A percentile compares a stretch with the other conserved stretches of the same genome.
phyloP scores from a whole-genome alignment of 2,113 vertebrate genomes.

The Platichthys stellatus region DNA sequence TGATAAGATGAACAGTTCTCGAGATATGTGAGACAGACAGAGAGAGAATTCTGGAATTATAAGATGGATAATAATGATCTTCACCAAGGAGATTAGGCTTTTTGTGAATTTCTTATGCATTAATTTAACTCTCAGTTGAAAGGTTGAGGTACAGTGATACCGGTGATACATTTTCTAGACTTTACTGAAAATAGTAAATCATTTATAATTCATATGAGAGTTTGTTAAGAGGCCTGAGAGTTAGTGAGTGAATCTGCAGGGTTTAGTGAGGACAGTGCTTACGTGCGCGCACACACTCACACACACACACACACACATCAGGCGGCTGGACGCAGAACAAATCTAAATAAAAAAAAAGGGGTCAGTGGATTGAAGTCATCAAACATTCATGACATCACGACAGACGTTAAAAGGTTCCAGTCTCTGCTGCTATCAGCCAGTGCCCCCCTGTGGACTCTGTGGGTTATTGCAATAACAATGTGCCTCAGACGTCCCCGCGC shows the following conservation, averaged over 20 bases:
- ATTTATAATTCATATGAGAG: neutral
- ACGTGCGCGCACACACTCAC: constrained; percentile 13
- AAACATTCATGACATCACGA: constrained; percentile 77
- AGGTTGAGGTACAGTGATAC: too few relatives aligned
- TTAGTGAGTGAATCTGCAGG: constrained; percentile 9
- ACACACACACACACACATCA: constrained; percentile 27
- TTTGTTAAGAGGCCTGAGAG: neutral
- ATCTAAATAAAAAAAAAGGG: constrained; percentile 72
- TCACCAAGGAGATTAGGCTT: too few relatives aligned
- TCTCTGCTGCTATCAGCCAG: constrained; percentile 52
- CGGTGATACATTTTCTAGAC: too few relatives aligned
- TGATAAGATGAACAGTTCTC: too few relatives aligned
- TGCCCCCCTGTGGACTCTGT: constrained; percentile 74
- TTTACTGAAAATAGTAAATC: neutral
- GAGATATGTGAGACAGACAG: too few relatives aligned
- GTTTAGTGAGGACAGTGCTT: constrained; percentile 30
- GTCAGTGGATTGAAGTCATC: constrained; percentile 76
- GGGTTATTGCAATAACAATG: constrained; percentile 66
- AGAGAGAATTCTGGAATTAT: too few relatives aligned
- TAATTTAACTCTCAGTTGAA: too few relatives aligned
- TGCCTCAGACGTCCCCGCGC: constrained; percentile 19
- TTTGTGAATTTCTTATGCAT: too few relatives aligned
- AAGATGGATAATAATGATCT: too few relatives aligned
- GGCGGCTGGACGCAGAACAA: constrained; percentile 39
- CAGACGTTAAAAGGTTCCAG: constrained; percentile 25